Evolutionary conservation across 1,140 invertebrate species (phyloP), one percentile per base, ranked within the genome.

Genomic region (Yoshiicerus persimilis): DNA sequence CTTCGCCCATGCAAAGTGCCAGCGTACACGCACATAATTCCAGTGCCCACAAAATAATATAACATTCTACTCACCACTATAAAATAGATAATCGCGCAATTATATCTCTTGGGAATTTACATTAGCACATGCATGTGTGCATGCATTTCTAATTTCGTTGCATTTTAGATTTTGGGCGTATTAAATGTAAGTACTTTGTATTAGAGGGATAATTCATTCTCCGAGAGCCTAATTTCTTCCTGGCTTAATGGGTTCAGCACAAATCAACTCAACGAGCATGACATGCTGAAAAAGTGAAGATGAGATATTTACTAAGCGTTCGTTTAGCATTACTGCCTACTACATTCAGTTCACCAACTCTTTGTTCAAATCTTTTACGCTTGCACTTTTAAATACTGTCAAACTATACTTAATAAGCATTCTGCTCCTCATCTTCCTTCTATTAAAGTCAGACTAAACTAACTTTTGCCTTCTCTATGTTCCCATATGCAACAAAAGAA

Each of bases 151-250:
- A 56, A 56, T 56, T 56, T n/a, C n/a, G 30, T 80, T 80, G 30
- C 75, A 80, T 80, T 80, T 80, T 70, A 70, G 32, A 80, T 36
- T 80, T 80, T 80, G 34, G 75, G 75, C 75, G 75, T 80, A 80
- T 38, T 70, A 70, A 70, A 30, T 80, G 5, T 80, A 80, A 80
- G 34, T 80, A 23, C 75, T 80, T 80, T 36, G 75, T 80, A 80
- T 80, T 80, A 80, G 32, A 34, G 16, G 75, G 75, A 80, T 80
- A 80, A 80, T 80, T 80, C 75, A 80, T 80, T 80, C 34, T 34
- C 34, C 30, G 75, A 80, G 75, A 80, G 75, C 34, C 75, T 80
- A 80, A 80, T 80, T 80, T 36, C 75, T 80, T 80, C 32, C 75
- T 80, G 36, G 75, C 75, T 36, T 80, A 80, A 80, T 80, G 75